phyloP scores from a whole-genome alignment of 2,797 vertebrate species.

The Platyrinchus mystaceus region DNA sequence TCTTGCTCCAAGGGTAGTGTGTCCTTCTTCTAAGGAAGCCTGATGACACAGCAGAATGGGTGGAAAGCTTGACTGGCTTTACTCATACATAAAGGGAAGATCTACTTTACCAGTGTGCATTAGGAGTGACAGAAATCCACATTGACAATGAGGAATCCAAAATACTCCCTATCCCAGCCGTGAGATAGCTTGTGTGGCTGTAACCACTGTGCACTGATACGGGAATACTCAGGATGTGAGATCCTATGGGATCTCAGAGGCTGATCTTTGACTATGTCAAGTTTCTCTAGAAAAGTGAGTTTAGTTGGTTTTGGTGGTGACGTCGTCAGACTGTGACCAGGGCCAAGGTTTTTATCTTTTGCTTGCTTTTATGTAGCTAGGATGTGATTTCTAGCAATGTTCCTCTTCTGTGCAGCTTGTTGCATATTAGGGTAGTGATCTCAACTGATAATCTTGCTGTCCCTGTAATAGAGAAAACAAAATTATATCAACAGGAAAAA shows the following conservation, averaged over 20 bases:
- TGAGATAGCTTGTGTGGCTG: neutral
- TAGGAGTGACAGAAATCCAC: neutral
- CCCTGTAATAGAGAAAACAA: neutral
- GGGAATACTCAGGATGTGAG: neutral
- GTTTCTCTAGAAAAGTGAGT: neutral
- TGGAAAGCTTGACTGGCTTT: neutral
- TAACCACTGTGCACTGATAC: neutral
- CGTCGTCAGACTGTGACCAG: neutral
- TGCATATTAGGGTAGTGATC: neutral
- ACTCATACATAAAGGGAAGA: neutral
- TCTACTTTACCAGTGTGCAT: accelerated
- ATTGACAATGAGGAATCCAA: neutral
- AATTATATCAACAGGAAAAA: neutral
- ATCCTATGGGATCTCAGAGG: neutral
- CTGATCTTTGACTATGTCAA: neutral
- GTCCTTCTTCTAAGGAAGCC: neutral
- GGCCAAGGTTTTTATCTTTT: neutral
- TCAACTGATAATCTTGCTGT: accelerated
- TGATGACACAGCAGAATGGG: neutral
- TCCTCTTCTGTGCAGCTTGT: neutral
- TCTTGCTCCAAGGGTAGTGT: neutral
- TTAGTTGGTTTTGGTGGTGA: neutral
- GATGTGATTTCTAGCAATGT: neutral
- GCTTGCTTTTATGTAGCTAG: neutral
- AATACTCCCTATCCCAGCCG: accelerated